Conservation (phyloP, 2,888 invertebrate species). For the Phortica magna region DNA sequence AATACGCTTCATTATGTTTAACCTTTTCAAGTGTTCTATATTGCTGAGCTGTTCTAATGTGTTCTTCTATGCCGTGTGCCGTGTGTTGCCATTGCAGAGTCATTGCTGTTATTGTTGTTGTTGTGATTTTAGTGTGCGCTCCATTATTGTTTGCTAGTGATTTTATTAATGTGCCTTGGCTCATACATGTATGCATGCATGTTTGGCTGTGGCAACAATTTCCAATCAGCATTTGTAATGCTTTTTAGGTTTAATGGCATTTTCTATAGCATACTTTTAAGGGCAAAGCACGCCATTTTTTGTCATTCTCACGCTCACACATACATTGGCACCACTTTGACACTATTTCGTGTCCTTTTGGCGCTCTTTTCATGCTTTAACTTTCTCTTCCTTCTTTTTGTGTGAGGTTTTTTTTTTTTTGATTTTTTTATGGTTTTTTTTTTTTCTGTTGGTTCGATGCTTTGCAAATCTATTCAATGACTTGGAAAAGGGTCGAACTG, state of each 20-base stretch:
- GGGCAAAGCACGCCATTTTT: background rate
- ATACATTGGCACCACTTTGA: conserved; percentile 18
- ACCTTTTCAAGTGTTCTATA: conserved; percentile 49
- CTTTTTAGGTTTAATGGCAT: conserved; percentile 49
- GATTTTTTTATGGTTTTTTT: conserved; percentile 21
- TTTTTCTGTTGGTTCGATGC: conserved; percentile 25
- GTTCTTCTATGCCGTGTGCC: background rate
- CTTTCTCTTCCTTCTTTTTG: conserved; percentile 1
- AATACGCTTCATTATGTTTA: conserved; percentile 3
- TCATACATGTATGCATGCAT: background rate
- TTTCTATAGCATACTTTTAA: conserved; percentile 13
- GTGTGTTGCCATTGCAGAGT: background rate
- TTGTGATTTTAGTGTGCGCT: conserved; percentile 35
- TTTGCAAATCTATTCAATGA: conserved; percentile 61
- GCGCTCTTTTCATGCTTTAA: background rate
- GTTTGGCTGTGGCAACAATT: conserved; percentile 50
- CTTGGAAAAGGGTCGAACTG: conserved; percentile 65
- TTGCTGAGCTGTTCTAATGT: background rate
- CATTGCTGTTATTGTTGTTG: background rate
- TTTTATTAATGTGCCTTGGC: conserved; percentile 67
- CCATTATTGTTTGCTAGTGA: conserved; percentile 57
- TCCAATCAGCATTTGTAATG: conserved; percentile 64
- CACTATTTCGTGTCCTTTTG: conserved; percentile 33
- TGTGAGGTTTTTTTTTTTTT: conserved; percentile 8
- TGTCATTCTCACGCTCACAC: no score